These are phyloP conservation scores for Lasioglossum oenotherae DNA, from an alignment of 2,888 invertebrate genomes.

Conservation along the genomic window DNA sequence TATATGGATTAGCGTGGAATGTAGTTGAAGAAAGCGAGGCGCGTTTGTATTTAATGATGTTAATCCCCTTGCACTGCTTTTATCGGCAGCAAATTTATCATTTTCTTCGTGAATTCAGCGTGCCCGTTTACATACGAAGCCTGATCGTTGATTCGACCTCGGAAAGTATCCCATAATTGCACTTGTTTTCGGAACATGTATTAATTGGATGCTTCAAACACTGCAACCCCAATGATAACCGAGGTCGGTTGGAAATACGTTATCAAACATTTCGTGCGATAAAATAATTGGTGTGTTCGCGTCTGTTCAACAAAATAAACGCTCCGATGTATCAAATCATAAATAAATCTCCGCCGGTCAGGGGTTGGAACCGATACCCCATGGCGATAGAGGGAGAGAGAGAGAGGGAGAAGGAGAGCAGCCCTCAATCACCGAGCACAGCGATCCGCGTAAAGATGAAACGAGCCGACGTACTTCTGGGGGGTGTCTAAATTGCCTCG, in stretches of 20 bases:
- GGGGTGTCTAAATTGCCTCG: not conserved
- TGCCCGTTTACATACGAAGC: no score
- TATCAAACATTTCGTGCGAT: not conserved
- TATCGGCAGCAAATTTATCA: no score
- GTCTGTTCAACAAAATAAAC: not conserved
- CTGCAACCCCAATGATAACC: not conserved
- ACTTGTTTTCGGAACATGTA: no score
- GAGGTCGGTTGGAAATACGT: not conserved
- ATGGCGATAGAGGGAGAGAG: not conserved
- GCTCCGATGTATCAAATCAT: not conserved
- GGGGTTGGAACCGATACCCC: not conserved
- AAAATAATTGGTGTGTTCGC: not conserved
- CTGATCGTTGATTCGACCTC: no score
- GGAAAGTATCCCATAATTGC: no score
- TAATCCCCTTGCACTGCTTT: no score
- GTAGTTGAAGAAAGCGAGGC: not conserved
- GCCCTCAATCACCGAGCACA: not conserved
- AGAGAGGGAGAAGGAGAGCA: not conserved
- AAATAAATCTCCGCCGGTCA: not conserved
- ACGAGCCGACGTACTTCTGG: not conserved
- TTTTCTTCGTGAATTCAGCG: no score
- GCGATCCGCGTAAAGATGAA: conserved; percentile 1
- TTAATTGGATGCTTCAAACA: not conserved
- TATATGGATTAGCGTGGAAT: not conserved
- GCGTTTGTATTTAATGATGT: not conserved